Evolutionary conservation across 2,113 vertebrate genomes (phyloP).

Genomic region (Entosphenus tridentatus): DNA sequence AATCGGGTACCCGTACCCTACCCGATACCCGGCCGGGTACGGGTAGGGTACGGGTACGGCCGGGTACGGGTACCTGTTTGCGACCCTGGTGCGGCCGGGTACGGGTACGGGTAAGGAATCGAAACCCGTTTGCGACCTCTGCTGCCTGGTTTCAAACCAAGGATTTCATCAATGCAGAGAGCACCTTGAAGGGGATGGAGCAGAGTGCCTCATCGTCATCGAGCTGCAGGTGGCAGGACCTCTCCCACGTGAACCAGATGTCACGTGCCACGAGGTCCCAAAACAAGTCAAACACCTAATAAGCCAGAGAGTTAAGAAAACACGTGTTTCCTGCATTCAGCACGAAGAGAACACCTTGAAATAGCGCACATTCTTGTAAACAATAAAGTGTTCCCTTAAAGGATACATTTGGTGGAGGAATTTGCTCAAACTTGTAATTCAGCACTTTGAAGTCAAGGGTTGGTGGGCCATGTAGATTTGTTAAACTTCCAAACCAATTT

Average conservation of each 20-base stretch:
- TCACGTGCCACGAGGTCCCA: conserved; percentile 10
- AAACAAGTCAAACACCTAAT: conserved; percentile 11
- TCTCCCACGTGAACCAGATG: conserved; percentile 11
- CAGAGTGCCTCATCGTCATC: conserved; percentile 8
- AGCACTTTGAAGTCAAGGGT: conserved; percentile 9
- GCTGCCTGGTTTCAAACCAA: too few relatives aligned
- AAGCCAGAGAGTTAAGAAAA: conserved; percentile 6
- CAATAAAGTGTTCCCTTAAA: conserved; percentile 17
- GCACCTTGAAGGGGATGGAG: conserved; percentile 11
- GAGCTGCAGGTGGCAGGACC: conserved; percentile 10
- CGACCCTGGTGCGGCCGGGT: too few relatives aligned
- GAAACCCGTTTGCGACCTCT: too few relatives aligned
- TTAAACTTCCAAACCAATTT: too few relatives aligned
- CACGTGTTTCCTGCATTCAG: conserved; percentile 12
- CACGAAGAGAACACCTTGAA: conserved; percentile 17
- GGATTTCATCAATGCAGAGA: too few relatives aligned
- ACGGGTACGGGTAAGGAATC: too few relatives aligned
- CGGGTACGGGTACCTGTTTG: too few relatives aligned
- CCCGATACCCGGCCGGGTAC: too few relatives aligned
- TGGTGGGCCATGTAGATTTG: too few relatives aligned
- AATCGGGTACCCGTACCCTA: too few relatives aligned
- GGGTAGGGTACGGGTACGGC: too few relatives aligned
- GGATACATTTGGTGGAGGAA: conserved; percentile 16
- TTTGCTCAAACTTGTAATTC: conserved; percentile 12
- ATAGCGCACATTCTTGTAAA: conserved; percentile 13